These are phyloP conservation scores for Pteria penguin DNA, from an alignment of 2,888 invertebrate genomes.

Conservation along the genomic window DNA sequence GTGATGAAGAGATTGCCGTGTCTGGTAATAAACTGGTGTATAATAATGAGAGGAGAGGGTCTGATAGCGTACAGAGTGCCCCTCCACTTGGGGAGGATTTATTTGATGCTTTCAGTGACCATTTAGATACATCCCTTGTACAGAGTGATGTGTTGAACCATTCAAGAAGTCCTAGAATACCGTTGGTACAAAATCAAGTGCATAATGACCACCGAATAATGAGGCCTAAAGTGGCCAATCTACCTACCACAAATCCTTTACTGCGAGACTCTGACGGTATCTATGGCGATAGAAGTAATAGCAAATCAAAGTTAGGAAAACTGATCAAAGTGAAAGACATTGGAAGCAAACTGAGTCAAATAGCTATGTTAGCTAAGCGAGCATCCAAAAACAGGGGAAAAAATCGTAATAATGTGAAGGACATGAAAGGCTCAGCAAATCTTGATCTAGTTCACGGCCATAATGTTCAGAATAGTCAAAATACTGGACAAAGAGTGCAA, in stretches of 20 bases:
- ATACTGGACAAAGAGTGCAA: not conserved
- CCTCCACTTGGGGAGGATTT: slow-evolving; percentile 58
- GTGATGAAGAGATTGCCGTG: slow-evolving; percentile 82
- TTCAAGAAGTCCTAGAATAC: slow-evolving; percentile 82
- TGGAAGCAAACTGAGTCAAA: slow-evolving; percentile 54
- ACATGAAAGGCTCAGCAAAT: not conserved
- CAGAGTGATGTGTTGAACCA: slow-evolving; percentile 81
- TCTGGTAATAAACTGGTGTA: slow-evolving; percentile 65
- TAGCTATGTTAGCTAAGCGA: slow-evolving; percentile 51
- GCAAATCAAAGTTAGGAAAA: slow-evolving; percentile 51
- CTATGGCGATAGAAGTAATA: slow-evolving; percentile 31
- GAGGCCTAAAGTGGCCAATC: slow-evolving; percentile 79
- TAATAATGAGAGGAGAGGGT: slow-evolving; percentile 52
- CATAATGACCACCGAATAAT: slow-evolving; percentile 77
- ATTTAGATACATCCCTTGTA: slow-evolving; percentile 79
- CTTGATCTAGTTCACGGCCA: not conserved
- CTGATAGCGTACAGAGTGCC: slow-evolving; percentile 48
- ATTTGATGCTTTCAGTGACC: slow-evolving; percentile 74
- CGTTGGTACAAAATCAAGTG: slow-evolving; percentile 88
- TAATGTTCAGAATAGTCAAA: not conserved
- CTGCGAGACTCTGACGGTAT: slow-evolving; percentile 8
- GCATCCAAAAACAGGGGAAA: slow-evolving; percentile 11
- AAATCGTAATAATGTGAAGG: slow-evolving; percentile 14
- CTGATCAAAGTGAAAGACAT: slow-evolving; percentile 66
- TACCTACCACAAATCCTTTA: slow-evolving; percentile 60